A percentile compares a stretch with the other conserved stretches of the same genome.
Evolutionary conservation across 2,113 vertebrate species (phyloP).

Genomic region (Pachypanchax playfairii): DNA sequence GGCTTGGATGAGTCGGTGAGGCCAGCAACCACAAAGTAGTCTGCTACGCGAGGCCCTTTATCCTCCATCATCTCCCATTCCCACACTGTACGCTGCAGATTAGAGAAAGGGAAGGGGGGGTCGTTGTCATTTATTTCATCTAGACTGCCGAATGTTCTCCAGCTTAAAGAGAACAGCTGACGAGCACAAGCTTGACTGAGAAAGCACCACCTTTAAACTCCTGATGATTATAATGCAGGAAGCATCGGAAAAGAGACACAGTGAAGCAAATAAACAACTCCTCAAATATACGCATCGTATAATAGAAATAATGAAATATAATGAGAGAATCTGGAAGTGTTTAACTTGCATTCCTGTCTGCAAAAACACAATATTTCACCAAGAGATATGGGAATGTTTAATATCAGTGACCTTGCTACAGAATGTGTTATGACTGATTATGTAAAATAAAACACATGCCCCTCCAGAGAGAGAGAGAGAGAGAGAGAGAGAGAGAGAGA

Average conservation of each 20-base stretch:
- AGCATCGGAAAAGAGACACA: neutral
- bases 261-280: constrained; percentile 24
- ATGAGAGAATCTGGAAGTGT: constrained; percentile 71
- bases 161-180: constrained; percentile 15
- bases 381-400: constrained; percentile 49
- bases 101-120: constrained; percentile 4
- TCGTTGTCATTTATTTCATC: constrained; percentile 32
- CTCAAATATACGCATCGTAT: neutral
- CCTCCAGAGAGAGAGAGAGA: constrained; percentile 24
- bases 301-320: constrained; percentile 30
- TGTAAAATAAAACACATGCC: constrained; percentile 63
- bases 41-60: constrained; percentile 96
- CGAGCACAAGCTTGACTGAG: too few species aligned
- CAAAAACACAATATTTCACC: constrained; percentile 62
- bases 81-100: constrained; percentile 73
- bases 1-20: constrained; percentile 92
- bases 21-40: constrained; percentile 98
- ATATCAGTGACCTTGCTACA: constrained; percentile 49
- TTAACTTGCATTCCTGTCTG: constrained; percentile 67
- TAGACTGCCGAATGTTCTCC: constrained; percentile 3
- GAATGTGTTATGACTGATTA: constrained; percentile 49
- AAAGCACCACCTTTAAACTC: constrained; percentile 12
- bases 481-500: constrained; percentile 17
- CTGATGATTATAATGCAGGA: too few species aligned
- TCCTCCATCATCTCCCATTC: constrained; percentile 98